A percentile compares a stretch with the other conserved stretches of the same genome.
These are phyloP conservation scores for Scolanthus callimorphus DNA, from an alignment of 92 coral and sea anemone genomes.

Conservation along the genomic window DNA sequence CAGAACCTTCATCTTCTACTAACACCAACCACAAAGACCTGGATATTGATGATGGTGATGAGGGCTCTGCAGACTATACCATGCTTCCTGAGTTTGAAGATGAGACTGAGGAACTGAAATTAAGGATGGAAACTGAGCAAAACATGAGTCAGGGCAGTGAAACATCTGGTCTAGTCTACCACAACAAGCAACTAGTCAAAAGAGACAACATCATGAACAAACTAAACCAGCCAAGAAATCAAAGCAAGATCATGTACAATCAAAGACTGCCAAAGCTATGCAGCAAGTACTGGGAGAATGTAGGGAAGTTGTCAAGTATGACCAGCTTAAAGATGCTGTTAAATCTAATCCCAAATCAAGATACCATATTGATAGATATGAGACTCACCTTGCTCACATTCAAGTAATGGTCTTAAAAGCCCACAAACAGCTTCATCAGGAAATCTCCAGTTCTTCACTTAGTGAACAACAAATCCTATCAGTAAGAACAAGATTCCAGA, in stretches of 20 bases:
- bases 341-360: slow-evolving; percentile 30
- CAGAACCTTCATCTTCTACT: too few relatives aligned
- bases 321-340: slow-evolving; percentile 19
- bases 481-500: neutral
- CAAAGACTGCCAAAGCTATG: slow-evolving; percentile 40
- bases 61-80: neutral
- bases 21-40: too few relatives aligned
- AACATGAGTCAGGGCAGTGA: neutral
- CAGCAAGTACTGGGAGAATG: slow-evolving; percentile 22
- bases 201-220: too few relatives aligned
- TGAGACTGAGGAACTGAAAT: neutral
- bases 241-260: neutral
- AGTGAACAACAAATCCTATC: neutral
- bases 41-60: neutral
- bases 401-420: slow-evolving; percentile 39
- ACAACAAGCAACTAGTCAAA: too few relatives aligned
- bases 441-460: too few relatives aligned
- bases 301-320: slow-evolving; percentile 26
- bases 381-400: slow-evolving; percentile 24
- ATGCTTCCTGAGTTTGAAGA: neutral
- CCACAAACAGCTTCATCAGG: slow-evolving; percentile 11
- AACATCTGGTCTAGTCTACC: too few relatives aligned
- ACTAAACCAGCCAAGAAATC: neutral
- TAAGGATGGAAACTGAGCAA: neutral
- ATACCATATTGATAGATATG: slow-evolving; percentile 34